Evolutionary conservation across 1,140 invertebrate species (phyloP).

Genomic region (Drosophila auraria): DNA sequence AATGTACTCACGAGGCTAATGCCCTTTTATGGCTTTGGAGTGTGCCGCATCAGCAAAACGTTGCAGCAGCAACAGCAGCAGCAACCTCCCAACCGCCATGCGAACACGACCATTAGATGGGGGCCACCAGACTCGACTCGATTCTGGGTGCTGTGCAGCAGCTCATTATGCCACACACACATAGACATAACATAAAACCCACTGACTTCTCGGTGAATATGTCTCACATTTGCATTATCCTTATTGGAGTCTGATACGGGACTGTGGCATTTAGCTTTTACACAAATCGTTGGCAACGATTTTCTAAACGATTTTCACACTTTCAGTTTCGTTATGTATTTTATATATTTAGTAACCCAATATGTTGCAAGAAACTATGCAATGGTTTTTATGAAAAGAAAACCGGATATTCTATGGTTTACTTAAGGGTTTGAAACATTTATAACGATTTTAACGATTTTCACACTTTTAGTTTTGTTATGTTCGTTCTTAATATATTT

Average conservation of each 20-base stretch:
- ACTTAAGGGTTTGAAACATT: too few relatives aligned
- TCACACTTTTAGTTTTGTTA: too few relatives aligned
- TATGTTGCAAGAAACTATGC: too few relatives aligned
- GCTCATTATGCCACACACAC: slow-evolving; percentile 60
- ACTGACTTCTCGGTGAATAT: slow-evolving; percentile 33
- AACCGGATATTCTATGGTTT: too few relatives aligned
- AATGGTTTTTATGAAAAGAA: too few relatives aligned
- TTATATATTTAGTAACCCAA: neutral
- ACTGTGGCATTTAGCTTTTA: slow-evolving; percentile 29
- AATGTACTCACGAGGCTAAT: slow-evolving; percentile 71
- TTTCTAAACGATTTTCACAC: slow-evolving; percentile 8
- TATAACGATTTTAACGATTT: too few relatives aligned
- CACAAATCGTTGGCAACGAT: slow-evolving; percentile 31
- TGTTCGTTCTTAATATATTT: too few relatives aligned
- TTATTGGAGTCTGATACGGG: slow-evolving; percentile 18
- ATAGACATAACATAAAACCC: neutral
- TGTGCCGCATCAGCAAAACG: slow-evolving; percentile 71
- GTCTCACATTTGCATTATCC: slow-evolving; percentile 59
- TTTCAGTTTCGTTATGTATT: slow-evolving; percentile 5
- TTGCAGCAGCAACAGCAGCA: slow-evolving; percentile 31
- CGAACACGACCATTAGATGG: slow-evolving; percentile 46
- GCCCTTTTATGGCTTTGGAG: slow-evolving; percentile 78
- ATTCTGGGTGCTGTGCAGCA: slow-evolving; percentile 28
- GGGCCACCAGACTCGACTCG: slow-evolving; percentile 22
- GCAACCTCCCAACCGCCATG: slow-evolving; percentile 24